phyloP scores from a whole-genome alignment of 2,888 invertebrate genomes.

The Asteroscopus sphinx region DNA sequence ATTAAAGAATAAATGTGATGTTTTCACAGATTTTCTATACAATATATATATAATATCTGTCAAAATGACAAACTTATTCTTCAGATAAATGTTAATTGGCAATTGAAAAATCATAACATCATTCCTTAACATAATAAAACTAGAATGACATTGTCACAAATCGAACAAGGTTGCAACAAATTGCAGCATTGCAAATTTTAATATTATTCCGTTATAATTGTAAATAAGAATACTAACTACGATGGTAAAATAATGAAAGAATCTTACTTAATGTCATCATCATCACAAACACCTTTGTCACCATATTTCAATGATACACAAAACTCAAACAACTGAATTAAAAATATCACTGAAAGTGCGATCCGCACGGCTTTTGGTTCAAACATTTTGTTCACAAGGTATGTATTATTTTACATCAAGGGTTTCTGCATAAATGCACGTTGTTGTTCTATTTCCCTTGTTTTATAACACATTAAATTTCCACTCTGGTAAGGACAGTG shows the following conservation, averaged over 20 bases:
- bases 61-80: too few species aligned
- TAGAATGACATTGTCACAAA: too few species aligned
- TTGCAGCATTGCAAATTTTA: too few species aligned
- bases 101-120: too few species aligned
- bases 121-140: too few species aligned
- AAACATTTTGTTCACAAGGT: slow-evolving; percentile 47
- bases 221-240: neutral
- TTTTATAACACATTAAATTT: slow-evolving; percentile 43
- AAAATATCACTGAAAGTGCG: slow-evolving; percentile 20
- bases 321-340: slow-evolving; percentile 15
- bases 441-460: slow-evolving; percentile 24
- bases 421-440: slow-evolving; percentile 34
- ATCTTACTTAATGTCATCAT: slow-evolving; percentile 41
- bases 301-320: slow-evolving; percentile 29
- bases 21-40: too few species aligned
- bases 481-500: slow-evolving; percentile 27
- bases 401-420: slow-evolving; percentile 12
- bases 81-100: too few species aligned
- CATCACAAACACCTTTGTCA: slow-evolving; percentile 39
- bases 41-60: too few species aligned
- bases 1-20: too few species aligned
- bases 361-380: slow-evolving; percentile 11
- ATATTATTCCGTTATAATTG: too few species aligned
- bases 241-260: slow-evolving; percentile 12
- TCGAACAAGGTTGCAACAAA: too few species aligned